A percentile compares a stretch with the other conserved stretches of the same genome.
Conservation (phyloP, 2,797 vertebrate genomes). For the Coreius guichenoti region DNA sequence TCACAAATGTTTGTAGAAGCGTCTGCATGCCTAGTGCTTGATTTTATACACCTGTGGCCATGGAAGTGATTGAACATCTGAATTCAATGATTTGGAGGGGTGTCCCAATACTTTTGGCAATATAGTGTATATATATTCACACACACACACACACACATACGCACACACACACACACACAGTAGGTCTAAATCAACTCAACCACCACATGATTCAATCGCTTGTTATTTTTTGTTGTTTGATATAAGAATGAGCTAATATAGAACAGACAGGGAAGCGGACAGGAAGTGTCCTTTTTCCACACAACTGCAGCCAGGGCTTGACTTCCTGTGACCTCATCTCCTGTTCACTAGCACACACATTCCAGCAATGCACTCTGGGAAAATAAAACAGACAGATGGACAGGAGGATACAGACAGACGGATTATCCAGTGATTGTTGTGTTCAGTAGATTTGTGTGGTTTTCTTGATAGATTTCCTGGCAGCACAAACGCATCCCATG, state of each 20-base stretch:
- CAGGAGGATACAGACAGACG: conserved; percentile 8
- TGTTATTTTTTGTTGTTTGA: not conserved
- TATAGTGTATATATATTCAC: too few relatives aligned
- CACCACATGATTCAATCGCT: not conserved
- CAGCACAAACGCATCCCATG: not conserved
- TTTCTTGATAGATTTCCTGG: not conserved
- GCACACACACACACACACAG: not conserved
- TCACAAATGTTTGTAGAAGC: too few relatives aligned
- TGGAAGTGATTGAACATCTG: too few relatives aligned
- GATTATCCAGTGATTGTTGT: not conserved
- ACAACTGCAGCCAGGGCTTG: conserved; percentile 15
- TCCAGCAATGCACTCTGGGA: conserved; percentile 26
- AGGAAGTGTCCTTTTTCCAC: conserved; percentile 29
- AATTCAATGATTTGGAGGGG: too few relatives aligned
- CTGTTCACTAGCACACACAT: conserved; percentile 32
- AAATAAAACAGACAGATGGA: conserved; percentile 16
- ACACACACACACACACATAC: not conserved
- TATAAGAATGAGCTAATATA: not conserved
- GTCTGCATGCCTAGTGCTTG: too few relatives aligned
- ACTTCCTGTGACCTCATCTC: conserved; percentile 50
- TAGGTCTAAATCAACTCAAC: not conserved
- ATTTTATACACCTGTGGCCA: too few relatives aligned
- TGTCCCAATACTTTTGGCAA: too few relatives aligned
- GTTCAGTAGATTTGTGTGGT: not conserved
- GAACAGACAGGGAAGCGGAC: not conserved